Evolutionary conservation across 2,797 vertebrate species (phyloP).

Genomic region (Poecile montanus): DNA sequence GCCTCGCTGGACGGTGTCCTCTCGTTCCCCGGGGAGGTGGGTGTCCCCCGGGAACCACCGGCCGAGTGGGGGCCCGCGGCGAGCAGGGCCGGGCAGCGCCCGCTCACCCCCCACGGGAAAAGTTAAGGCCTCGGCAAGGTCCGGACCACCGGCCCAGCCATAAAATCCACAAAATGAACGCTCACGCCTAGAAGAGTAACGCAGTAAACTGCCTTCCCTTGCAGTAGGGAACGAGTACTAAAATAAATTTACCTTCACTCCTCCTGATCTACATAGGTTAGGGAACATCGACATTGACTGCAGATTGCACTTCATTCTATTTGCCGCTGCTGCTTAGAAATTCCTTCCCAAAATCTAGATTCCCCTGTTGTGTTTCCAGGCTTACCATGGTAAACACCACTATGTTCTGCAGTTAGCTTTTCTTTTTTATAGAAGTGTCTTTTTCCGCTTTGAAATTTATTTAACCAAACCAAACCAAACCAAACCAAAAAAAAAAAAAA

Average conservation of each 20-base stretch:
- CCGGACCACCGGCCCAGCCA: neutral
- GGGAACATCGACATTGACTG: neutral
- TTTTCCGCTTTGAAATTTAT: constrained; percentile 87
- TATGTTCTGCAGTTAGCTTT: neutral
- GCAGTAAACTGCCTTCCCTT: neutral
- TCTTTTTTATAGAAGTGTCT: neutral
- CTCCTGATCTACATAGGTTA: neutral
- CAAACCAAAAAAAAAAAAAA: no score
- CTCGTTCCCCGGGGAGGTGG: neutral
- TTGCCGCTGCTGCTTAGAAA: neutral
- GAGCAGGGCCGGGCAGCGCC: neutral
- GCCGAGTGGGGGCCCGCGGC: neutral
- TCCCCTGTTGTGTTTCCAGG: constrained; percentile 19
- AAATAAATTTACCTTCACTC: constrained; percentile 20
- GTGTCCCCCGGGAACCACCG: neutral
- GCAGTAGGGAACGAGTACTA: neutral
- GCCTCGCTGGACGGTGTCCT: neutral
- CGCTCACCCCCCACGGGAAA: neutral
- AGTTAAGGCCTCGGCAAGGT: neutral
- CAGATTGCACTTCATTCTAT: neutral
- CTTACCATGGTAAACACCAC: neutral
- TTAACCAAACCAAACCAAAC: constrained; percentile 85
- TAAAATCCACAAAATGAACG: neutral
- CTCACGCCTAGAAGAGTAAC: neutral
- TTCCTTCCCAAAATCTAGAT: neutral